phyloP scores from a whole-genome alignment of 2,797 vertebrate species.

The Lemur catta region DNA sequence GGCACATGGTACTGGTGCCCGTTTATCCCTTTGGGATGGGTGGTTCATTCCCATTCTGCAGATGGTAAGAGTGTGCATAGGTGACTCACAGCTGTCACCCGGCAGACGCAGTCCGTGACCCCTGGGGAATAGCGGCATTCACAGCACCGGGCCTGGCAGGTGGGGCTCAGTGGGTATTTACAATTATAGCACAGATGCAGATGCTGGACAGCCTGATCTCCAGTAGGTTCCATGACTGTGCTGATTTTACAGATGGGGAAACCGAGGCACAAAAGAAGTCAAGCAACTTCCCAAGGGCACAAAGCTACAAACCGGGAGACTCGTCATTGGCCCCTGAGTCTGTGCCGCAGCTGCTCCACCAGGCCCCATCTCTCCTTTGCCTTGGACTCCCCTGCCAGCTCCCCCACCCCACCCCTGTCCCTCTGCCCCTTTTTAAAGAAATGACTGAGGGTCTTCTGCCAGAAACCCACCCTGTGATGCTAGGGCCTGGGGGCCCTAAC shows the following conservation, averaged over 20 bases:
- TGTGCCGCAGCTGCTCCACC: accelerated
- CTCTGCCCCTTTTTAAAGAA: neutral
- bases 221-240: neutral
- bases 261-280: neutral
- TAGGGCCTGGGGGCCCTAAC: neutral
- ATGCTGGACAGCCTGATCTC: neutral
- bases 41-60: neutral
- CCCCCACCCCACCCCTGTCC: accelerated
- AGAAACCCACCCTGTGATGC: neutral
- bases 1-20: accelerated
- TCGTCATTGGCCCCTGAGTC: no score
- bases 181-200: neutral
- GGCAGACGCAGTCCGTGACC: neutral
- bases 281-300: neutral
- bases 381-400: accelerated
- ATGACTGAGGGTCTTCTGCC: neutral
- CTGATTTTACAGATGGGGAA: neutral
- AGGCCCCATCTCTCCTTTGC: neutral
- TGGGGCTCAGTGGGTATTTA: neutral
- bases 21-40: neutral
- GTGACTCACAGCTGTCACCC: accelerated
- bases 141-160: neutral
- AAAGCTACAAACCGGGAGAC: neutral
- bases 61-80: accelerated
- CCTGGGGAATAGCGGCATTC: neutral